phyloP scores from a whole-genome alignment of 1,140 invertebrate genomes.

The Neotoxoptera formosana region DNA sequence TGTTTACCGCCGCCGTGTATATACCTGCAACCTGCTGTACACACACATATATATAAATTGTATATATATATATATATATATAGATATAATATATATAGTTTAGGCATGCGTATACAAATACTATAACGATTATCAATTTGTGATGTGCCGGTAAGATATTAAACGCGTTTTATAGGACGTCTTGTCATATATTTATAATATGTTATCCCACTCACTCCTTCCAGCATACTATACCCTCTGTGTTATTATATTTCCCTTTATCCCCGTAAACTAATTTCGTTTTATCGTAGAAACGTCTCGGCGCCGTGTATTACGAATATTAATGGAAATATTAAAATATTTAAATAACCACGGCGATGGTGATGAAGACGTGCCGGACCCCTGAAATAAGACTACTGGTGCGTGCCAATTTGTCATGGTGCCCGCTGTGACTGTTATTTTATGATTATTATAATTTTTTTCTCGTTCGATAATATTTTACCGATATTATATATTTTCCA shows the following conservation, averaged over 20 bases:
- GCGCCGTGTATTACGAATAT: conserved; percentile 8
- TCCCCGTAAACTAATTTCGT: conserved; percentile 30
- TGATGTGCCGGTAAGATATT: not conserved
- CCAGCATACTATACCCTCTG: not conserved
- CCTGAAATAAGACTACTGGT: conserved; percentile 19
- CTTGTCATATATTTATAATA: conserved; percentile 28
- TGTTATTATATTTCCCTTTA: not conserved
- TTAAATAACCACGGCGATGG: conserved; percentile 15
- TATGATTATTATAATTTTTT: not conserved
- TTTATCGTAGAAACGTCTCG: conserved; percentile 29
- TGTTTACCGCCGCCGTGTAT: not conserved
- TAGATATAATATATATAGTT: not conserved
- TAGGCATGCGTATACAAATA: not conserved
- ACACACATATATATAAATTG: not conserved
- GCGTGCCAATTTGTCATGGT: conserved; percentile 51
- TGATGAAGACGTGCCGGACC: conserved; percentile 16
- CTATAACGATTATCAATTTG: conserved; percentile 13
- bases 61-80: too few species aligned
- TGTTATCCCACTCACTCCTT: not conserved
- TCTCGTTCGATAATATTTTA: conserved; percentile 35
- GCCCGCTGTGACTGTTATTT: conserved; percentile 26
- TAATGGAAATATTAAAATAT: conserved; percentile 46
- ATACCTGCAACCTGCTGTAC: too few species aligned
- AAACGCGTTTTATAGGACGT: not conserved
- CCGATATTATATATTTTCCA: conserved; percentile 19